Evolutionary conservation across 2,113 vertebrate species (phyloP), one percentile per base, ranked within the genome.

Genomic region (Lathamus discolor): DNA sequence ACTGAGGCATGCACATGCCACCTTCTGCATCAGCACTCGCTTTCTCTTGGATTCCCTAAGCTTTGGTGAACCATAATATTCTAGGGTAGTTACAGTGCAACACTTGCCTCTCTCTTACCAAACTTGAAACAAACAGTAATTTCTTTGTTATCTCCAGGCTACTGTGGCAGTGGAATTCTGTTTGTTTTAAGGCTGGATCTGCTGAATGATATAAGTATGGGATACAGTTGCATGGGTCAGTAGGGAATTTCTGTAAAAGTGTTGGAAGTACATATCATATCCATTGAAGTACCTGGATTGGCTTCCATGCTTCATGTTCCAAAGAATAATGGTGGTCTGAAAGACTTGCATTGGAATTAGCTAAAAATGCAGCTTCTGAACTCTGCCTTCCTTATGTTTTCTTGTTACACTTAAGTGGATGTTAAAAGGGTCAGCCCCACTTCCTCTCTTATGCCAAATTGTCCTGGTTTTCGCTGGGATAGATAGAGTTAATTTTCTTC

Each of bases 1-100:
- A 20, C 29, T 39, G 57, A 73, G 24, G 35, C 39, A 9, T 14
- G 1, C 10, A 2, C 5, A 0, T 46, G 66, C n/a, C 6, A 3
- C n/a, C 12, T 68, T 61, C 61, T 90, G 44, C 31, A 5, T 46
- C 51, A 31, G 13, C 31, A 6, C 24, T 25, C 4, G 1, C 7
- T 63, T 87, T 73, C 48, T 68, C 27, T 33, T 80, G 67, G 7
- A 0, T 72, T 75, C 51, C 52, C 9, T 20, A 9, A 14, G 7
- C 17, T 63, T 70, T 5, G 23, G 37, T 74, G 44, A 41, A 57
- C 52, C 4, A 1, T 68, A 23, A 31, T 81, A 2, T 55, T 88
- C 22, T 44, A 5, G 6, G 7, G 55, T 29, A 68, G 25, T 59
- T 61, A 15, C 69, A 80, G 44, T 39, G 46, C 37, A 84, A 12